Percentiles rank a stretch among this genome's conserved stretches.
phyloP scores from a whole-genome alignment of 2,797 vertebrate genomes.

The Melanotaenia maccullochi region DNA sequence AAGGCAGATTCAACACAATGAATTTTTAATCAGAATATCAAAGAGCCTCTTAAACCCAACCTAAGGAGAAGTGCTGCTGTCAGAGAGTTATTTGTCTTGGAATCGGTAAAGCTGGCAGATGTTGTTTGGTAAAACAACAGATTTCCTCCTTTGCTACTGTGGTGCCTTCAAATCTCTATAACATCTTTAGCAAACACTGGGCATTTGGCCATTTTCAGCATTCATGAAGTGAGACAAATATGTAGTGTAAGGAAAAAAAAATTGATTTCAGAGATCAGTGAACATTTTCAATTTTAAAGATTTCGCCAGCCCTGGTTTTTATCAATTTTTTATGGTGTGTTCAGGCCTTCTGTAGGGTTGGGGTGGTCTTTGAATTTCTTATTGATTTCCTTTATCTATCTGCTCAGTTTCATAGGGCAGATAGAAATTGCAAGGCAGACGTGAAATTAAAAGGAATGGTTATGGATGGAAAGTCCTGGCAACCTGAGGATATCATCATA shows the following conservation, averaged over 20 bases:
- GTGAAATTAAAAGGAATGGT: conserved; percentile 41
- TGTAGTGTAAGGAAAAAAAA: neutral
- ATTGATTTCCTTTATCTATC: conserved; percentile 68
- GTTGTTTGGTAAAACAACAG: conserved; percentile 81
- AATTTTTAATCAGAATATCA: conserved; percentile 84
- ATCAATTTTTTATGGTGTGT: conserved; percentile 28
- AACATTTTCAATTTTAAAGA: conserved; percentile 29
- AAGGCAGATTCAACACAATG: conserved; percentile 80
- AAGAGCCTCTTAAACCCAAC: conserved; percentile 78
- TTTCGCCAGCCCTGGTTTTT: conserved; percentile 12
- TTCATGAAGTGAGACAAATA: conserved; percentile 33
- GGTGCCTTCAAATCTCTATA: conserved; percentile 62
- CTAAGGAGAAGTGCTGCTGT: conserved; percentile 75
- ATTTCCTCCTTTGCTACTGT: conserved; percentile 62
- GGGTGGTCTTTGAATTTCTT: conserved; percentile 46
- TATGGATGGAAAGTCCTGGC: conserved; percentile 45
- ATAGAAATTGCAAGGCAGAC: conserved; percentile 49
- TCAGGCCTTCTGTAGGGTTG: conserved; percentile 30
- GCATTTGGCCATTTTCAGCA: conserved; percentile 63
- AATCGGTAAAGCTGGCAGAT: conserved; percentile 76
- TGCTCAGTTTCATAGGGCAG: conserved; percentile 32
- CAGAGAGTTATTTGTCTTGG: conserved; percentile 77
- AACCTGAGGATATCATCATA: conserved; percentile 40
- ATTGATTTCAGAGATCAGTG: conserved; percentile 27
- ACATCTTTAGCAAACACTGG: conserved; percentile 62